Conservation (phyloP, 2,113 vertebrate species). For the Callionymus lyra region DNA sequence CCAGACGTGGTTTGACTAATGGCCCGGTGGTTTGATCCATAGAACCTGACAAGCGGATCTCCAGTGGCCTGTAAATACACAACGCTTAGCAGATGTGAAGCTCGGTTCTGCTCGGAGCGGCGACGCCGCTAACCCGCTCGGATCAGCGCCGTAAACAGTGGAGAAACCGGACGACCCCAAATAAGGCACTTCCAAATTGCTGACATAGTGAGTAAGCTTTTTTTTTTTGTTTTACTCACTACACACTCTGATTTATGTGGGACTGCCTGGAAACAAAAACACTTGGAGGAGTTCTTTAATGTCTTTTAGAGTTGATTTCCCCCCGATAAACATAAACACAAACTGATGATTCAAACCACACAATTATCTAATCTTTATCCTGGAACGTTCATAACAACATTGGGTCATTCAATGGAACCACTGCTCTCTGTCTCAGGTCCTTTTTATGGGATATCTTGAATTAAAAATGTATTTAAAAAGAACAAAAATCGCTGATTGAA, state of each 20-base stretch:
- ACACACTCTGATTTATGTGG: constrained; percentile 30
- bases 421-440: too few species aligned
- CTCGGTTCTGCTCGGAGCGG: constrained; percentile 27
- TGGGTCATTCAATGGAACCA: too few species aligned
- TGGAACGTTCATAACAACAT: too few species aligned
- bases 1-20: constrained; percentile 43
- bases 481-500: too few species aligned
- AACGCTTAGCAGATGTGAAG: constrained; percentile 46
- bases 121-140: constrained; percentile 23
- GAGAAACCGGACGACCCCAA: constrained; percentile 12
- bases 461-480: too few species aligned
- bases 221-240: too few species aligned
- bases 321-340: neutral
- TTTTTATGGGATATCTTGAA: too few species aligned
- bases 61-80: constrained; percentile 55
- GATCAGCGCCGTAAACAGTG: constrained; percentile 48
- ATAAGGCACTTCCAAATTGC: neutral
- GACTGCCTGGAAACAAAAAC: constrained; percentile 23
- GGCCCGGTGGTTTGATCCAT: constrained; percentile 32
- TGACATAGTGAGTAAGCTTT: constrained; percentile 32
- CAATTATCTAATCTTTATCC: too few species aligned
- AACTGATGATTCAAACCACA: too few species aligned
- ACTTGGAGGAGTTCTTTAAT: neutral
- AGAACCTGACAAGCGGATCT: constrained; percentile 44
- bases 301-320: constrained; percentile 7